Base-by-base conservation (phyloP, 2,113 vertebrate genomes). In the Motacilla tschutschensis region DNA sequence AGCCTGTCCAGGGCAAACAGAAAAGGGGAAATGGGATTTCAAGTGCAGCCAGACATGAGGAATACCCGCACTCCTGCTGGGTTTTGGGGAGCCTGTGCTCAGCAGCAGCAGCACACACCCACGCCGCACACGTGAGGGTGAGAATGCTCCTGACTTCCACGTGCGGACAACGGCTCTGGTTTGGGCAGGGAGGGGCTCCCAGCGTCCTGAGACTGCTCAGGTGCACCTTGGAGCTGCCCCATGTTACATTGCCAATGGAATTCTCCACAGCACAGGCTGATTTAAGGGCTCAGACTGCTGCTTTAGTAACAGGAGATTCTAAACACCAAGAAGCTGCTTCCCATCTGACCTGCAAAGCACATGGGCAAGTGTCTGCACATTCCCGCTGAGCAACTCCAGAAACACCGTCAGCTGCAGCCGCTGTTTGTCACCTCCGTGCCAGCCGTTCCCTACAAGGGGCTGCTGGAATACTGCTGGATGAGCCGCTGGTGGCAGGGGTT, bases 381-480 rank as follows among this genome's bases (percentile, higher is more conserved):
- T 41, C 22, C 20, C 47, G 64, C 35, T 1, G 7, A 53, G 33
- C 12, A 33, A 16, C 74, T 51, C 40, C 59, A 67, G 53, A 24
- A 75, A 55, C n/a, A 7, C 8, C 20, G 1, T 5, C 51, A 21
- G 77, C 63, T 21, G 10, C 70, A 28, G 4, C 3, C 3, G 0
- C 6, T 9, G 14, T 14, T 8, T 13, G 71, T 54, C 31, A 21
- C 28, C 40, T 8, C 50, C 21, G 28, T 3, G 33, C 24, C 9
- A 1, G 5, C 28, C 1, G 4, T 7, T 22, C 70, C 79, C 98
- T 97, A 99, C 10, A 97, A 89, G 2, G 98, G 98, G 6, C 97
- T 98, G 38, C 92, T 96, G 0, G 97, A 97, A 26, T 99, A 99
- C 26, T 98, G 98, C 73, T 98, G 97, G 36, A 99, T 97, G 38